phyloP scores from a whole-genome alignment of 2,888 invertebrate species.

The Hecatera dysodea region DNA sequence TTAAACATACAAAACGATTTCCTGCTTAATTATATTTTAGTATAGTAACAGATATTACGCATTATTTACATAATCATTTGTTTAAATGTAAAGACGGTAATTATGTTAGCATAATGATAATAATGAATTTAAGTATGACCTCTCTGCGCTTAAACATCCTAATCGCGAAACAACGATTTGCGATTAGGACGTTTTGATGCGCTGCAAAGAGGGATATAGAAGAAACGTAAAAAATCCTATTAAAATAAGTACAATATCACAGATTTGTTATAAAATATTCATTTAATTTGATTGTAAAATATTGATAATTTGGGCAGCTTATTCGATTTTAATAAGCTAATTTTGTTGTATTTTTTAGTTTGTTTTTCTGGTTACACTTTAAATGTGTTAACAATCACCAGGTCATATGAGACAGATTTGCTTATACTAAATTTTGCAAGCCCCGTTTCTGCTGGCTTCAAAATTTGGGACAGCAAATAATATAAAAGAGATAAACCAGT shows the following conservation, averaged over 20 bases:
- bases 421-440: not conserved
- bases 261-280: not conserved
- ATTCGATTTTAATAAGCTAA: not conserved
- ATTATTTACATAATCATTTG: not conserved
- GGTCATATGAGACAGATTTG: not conserved
- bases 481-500: not conserved
- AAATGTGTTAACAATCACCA: not conserved
- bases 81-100: not conserved
- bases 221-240: constrained; percentile 25
- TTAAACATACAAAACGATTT: constrained; percentile 18
- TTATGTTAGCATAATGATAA: not conserved
- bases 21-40: constrained; percentile 1
- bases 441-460: not conserved
- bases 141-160: not conserved
- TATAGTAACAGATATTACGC: not conserved
- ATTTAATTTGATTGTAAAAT: not conserved
- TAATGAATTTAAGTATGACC: not conserved
- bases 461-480: not conserved
- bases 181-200: not conserved
- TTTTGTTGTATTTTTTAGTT: not conserved
- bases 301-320: constrained; percentile 1
- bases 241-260: constrained; percentile 29
- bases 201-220: not conserved
- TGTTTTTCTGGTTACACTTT: not conserved
- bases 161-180: not conserved